Conservation (phyloP, 2,113 vertebrate genomes). For the Lucifuga dentata region DNA sequence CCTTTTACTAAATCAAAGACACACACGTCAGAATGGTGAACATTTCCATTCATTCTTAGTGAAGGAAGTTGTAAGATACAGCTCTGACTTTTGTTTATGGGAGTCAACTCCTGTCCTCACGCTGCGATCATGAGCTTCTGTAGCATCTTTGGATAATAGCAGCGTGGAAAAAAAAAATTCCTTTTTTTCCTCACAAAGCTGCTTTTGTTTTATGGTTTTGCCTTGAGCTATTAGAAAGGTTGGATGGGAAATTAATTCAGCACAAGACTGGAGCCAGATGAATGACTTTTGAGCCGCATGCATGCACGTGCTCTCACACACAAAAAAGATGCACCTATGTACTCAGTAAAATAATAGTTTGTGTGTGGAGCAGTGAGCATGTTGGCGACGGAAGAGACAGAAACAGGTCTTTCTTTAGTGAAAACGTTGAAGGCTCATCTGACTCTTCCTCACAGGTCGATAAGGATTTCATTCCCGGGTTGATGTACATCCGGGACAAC, state of each 20-base stretch:
- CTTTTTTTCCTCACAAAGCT: constrained; percentile 66
- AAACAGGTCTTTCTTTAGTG: too few relatives aligned
- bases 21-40: not conserved
- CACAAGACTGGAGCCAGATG: constrained; percentile 50
- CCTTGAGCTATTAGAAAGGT: constrained; percentile 73
- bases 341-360: too few relatives aligned
- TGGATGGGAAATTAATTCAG: constrained; percentile 51
- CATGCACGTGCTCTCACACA: not conserved
- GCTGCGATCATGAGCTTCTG: constrained; percentile 80
- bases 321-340: too few relatives aligned
- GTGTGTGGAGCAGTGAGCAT: too few relatives aligned
- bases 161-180: not conserved
- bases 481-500: constrained; percentile 98
- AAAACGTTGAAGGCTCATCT: not conserved
- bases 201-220: constrained; percentile 67
- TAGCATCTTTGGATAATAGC: constrained; percentile 21
- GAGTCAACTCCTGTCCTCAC: constrained; percentile 59
- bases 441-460: constrained; percentile 85
- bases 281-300: not conserved
- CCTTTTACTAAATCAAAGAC: too few relatives aligned
- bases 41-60: not conserved
- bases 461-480: constrained; percentile 98
- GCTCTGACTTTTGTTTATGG: constrained; percentile 36
- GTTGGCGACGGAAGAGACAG: too few relatives aligned
- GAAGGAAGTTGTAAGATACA: not conserved